Base-by-base conservation (phyloP, 1,140 invertebrate genomes). In the Sitobion miscanthi region DNA sequence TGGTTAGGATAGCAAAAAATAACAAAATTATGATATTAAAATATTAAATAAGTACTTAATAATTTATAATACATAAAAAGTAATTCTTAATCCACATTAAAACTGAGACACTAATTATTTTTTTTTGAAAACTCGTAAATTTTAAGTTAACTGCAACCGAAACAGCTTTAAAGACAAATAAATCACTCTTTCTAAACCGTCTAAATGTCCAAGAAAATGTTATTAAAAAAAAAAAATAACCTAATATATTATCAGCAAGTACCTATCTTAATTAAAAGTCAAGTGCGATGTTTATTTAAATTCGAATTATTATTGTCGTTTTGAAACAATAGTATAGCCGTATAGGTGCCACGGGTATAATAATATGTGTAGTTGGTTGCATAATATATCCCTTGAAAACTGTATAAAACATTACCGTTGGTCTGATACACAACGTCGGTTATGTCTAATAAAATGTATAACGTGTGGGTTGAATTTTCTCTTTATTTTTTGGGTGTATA, bases 381-480 rank as follows among this genome's bases (percentile, higher is more conserved):
- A 83, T 83, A 23, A 38, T 83, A 38, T 83, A 38, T 38, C 17
- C 77, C 35, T 83, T 21, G 20, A 86, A 86, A 25, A 86, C 83
- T 23, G 9, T 47, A 86, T 47, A 45, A 30, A 45, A 86, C 42
- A 17, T 86, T 47, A 14, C 25, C 9, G 83, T 25, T 85, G 82
- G 82, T 85, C 21, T 23, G 35, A 20, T 35, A 49, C 30, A 88
- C 21, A 20, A 23, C n/a, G n/a, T 54, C n/a, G n/a, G 23, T 35
- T 90, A 62, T 4, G 54, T 62, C 38, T 62, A 90, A 90, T 62
- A 90, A 62, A 90, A 90, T 62, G 52, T 90, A 8, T 90, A 90
- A 90, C 21, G 23, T 45, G 88, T 45, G 23, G 38, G 88, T 21
- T 35, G 8, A 30, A n/a, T 20, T 88, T 69, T 47, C 30, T 4